These are phyloP conservation scores for Thunnus thynnus DNA, from an alignment of 2,113 vertebrate genomes.

Conservation along the genomic window DNA sequence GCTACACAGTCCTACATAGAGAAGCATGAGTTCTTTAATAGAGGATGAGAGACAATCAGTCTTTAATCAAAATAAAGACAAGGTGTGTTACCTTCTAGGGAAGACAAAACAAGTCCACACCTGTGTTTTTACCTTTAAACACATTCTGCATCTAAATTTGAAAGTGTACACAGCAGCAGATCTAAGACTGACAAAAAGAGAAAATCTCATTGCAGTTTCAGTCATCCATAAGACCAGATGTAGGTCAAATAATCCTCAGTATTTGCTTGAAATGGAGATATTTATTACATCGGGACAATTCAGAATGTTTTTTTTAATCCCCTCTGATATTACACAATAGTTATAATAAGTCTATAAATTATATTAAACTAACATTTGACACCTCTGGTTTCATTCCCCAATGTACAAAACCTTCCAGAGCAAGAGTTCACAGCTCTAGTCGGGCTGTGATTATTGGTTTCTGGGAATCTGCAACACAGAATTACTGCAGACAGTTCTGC, in stretches of 20 bases:
- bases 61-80: conserved; percentile 4
- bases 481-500: neutral
- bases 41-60: neutral
- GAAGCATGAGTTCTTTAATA: neutral
- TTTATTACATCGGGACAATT: neutral
- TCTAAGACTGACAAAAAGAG: neutral
- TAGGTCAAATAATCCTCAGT: neutral
- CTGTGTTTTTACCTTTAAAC: too few relatives aligned
- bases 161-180: neutral
- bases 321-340: neutral
- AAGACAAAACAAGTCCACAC: too few relatives aligned
- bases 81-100: neutral
- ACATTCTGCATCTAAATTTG: neutral
- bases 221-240: neutral
- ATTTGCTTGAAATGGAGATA: neutral
- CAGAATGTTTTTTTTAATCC: neutral
- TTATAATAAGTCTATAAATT: neutral
- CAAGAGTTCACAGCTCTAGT: neutral
- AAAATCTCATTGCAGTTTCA: neutral
- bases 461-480: neutral
- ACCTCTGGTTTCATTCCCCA: neutral
- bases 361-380: neutral
- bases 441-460: neutral
- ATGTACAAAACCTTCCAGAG: conserved; percentile 1
- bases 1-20: neutral